A percentile compares a stretch with the other conserved stretches of the same genome.
These are phyloP conservation scores for Nomada ferruginata DNA, from an alignment of 2,888 invertebrate species.

Conservation along the genomic window DNA sequence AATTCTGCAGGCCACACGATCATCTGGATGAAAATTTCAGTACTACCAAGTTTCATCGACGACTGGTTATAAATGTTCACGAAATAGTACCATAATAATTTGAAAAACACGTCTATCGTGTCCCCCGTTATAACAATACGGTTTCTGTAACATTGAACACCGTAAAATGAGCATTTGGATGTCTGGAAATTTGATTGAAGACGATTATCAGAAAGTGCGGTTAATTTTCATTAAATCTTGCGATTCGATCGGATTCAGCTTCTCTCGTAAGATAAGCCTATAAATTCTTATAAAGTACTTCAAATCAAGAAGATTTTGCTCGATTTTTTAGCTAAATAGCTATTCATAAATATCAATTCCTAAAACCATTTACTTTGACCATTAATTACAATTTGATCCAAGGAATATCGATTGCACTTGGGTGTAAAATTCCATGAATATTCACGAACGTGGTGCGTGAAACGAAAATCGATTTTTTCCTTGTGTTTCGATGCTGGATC, in stretches of 20 bases:
- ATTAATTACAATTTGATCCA: conserved; percentile 3
- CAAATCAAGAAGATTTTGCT: neutral
- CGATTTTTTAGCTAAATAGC: neutral
- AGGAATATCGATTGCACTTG: neutral
- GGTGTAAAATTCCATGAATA: neutral
- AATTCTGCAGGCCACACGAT: neutral
- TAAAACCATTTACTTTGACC: neutral
- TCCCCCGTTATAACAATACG: too few relatives aligned
- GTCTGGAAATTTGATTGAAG: too few relatives aligned
- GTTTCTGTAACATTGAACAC: too few relatives aligned
- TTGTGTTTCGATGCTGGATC: too few relatives aligned
- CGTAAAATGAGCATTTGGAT: too few relatives aligned
- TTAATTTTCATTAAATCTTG: too few relatives aligned
- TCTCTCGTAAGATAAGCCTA: neutral
- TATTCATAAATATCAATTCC: neutral
- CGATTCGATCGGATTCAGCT: neutral
- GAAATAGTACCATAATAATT: too few relatives aligned
- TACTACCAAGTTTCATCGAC: too few relatives aligned
- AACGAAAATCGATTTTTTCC: neutral
- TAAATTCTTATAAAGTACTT: neutral
- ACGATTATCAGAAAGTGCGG: too few relatives aligned
- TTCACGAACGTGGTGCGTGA: neutral
- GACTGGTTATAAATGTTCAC: too few relatives aligned
- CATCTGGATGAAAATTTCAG: neutral
- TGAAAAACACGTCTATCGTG: too few relatives aligned